Evolutionary conservation across 2,797 vertebrate genomes (phyloP), one percentile per base, ranked within the genome.

Genomic region (Tinamus major): DNA sequence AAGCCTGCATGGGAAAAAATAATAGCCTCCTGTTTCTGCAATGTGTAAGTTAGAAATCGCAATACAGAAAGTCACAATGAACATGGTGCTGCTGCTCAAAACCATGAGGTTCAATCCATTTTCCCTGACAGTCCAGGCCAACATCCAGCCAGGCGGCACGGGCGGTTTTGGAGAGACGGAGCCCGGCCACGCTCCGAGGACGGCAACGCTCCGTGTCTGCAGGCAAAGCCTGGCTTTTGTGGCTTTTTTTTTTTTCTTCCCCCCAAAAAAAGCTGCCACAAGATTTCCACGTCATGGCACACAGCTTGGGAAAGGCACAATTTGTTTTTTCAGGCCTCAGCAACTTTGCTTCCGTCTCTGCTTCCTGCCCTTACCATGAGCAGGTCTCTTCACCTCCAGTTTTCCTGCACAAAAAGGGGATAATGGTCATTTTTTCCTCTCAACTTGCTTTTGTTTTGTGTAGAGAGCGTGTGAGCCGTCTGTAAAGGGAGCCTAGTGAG

Each of bases 81-180:
- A 44, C n/a, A 0, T 26, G 9, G 2, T 15, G 78, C 27, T 69
- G 74, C 41, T 58, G 72, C 88, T 78, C 63, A 65, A 77, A 90
- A 41, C 48, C 63, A 65, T 21, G 49, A 41, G 59, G 46, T 4
- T 51, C 68, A 39, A 42, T 41, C 65, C 12, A 41, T 78, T 76
- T 86, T 65, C 67, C 41, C 29, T 27, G 61, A 44, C 23, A 77
- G 19, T 4, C 20, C 78, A 93, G 75, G 89, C 92, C 90, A 68
- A 31, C 42, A 55, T 58, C 86, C 87, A 85, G 6, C 39, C 33
- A 2, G 9, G 90, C 19, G 58, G 70, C 81, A 85, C 81, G 76
- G 86, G 41, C 35, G 10, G 48, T 68, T 12, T 79, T 89, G 78
- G 39, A 72, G 59, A 94, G 69, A 89, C 62, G n/a, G 35, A 56